Evolutionary conservation across 2,113 vertebrate species (phyloP).

Genomic region (Nycticryphes semicollaris): DNA sequence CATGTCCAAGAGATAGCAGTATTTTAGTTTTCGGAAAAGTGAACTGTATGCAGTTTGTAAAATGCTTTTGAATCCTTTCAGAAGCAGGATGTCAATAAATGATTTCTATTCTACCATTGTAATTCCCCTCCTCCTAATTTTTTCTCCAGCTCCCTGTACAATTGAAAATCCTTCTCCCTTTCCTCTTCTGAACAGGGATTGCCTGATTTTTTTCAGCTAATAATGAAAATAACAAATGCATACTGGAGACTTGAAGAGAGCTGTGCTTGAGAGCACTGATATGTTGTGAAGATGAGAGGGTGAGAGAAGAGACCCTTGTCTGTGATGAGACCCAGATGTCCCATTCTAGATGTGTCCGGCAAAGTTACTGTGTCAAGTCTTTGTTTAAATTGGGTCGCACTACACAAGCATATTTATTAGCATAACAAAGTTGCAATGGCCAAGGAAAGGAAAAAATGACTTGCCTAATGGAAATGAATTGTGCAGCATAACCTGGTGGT

Average conservation of each 20-base stretch:
- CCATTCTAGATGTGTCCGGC: slow-evolving; percentile 9
- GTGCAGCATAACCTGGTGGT: slow-evolving; percentile 46
- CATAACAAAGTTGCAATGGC: slow-evolving; percentile 19
- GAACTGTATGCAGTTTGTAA: neutral
- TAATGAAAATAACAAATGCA: slow-evolving; percentile 32
- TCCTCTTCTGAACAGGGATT: neutral
- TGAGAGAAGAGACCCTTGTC: slow-evolving; percentile 4
- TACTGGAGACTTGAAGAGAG: neutral
- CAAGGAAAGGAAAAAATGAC: neutral
- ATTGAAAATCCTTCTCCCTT: neutral
- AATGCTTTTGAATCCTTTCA: neutral
- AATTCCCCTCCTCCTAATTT: neutral
- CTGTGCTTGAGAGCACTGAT: neutral
- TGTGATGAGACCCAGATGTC: slow-evolving; percentile 44
- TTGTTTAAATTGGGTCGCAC: slow-evolving; percentile 45
- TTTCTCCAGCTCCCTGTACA: neutral
- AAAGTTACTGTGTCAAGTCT: slow-evolving; percentile 1
- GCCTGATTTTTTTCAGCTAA: neutral
- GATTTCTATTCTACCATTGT: neutral
- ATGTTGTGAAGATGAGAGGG: slow-evolving; percentile 5
- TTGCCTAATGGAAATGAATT: slow-evolving; percentile 45
- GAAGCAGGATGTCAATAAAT: neutral
- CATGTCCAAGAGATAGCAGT: neutral
- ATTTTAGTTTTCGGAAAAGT: neutral
- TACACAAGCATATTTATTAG: slow-evolving; percentile 10